A percentile compares a stretch with the other conserved stretches of the same genome.
These are phyloP conservation scores for Astyanax mexicanus DNA, from an alignment of 2,797 vertebrate species.

Conservation along the genomic window DNA sequence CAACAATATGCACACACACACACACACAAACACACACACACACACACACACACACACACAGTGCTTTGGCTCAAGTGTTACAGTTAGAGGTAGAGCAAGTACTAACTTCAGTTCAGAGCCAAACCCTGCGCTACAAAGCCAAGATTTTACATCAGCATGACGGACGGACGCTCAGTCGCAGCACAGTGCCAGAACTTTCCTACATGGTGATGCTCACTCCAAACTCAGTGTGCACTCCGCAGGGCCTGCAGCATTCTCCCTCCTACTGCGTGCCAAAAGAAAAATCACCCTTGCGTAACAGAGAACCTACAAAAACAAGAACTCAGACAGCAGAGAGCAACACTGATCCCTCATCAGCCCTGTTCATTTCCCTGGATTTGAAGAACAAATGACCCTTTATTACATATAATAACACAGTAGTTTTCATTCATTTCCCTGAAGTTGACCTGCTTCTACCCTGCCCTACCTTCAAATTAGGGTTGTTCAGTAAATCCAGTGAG, in stretches of 20 bases:
- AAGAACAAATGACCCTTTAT: neutral
- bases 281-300: conserved; percentile 2
- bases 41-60: conserved; percentile 23
- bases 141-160: neutral
- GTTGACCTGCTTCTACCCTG: neutral
- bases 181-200: neutral
- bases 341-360: neutral
- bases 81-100: neutral
- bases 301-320: neutral
- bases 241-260: neutral
- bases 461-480: neutral
- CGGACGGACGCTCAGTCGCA: neutral
- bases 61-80: neutral
- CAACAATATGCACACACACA: too few species aligned
- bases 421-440: neutral
- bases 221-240: neutral
- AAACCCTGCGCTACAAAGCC: neutral
- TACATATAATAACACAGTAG: neutral
- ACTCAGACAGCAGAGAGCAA: neutral
- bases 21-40: too few species aligned
- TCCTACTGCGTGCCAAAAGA: neutral
- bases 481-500: too few species aligned
- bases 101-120: neutral
- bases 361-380: neutral
- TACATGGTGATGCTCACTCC: neutral